Evolutionary conservation across 2,113 vertebrate genomes (phyloP).

Genomic region (Turnix velox): DNA sequence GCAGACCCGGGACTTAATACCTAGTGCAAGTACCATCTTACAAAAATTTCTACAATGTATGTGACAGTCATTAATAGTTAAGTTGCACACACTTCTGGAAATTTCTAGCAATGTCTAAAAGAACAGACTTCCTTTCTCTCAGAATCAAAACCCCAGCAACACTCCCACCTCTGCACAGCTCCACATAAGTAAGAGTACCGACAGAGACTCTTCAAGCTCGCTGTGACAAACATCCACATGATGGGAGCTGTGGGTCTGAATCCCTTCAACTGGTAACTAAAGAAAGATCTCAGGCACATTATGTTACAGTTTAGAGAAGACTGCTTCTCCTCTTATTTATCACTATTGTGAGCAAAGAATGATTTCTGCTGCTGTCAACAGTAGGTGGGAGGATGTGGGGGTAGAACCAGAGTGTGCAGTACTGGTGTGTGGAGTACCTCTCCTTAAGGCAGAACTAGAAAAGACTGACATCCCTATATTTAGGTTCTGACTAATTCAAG

Average conservation of each 20-base stretch:
- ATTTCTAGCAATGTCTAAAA: background rate
- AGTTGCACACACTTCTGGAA: background rate
- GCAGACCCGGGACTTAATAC: background rate
- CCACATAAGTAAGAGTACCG: background rate
- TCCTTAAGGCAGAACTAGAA: background rate
- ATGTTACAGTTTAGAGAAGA: background rate
- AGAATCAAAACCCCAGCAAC: background rate
- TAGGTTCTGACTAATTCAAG: conserved; percentile 41
- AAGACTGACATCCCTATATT: conserved; percentile 31
- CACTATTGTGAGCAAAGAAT: background rate
- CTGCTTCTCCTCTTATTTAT: background rate
- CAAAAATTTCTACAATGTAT: background rate
- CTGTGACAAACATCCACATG: background rate
- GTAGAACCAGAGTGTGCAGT: background rate
- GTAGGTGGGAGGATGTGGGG: conserved; percentile 21
- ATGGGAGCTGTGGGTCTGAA: background rate
- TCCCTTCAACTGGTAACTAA: background rate
- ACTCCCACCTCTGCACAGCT: background rate
- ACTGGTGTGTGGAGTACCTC: background rate
- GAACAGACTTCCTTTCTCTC: background rate
- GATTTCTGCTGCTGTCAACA: conserved; percentile 37
- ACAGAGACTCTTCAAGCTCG: background rate
- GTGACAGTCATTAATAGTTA: background rate
- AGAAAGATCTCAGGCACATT: background rate
- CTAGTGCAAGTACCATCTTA: background rate